These are phyloP conservation scores for Ectropis grisescens DNA, from an alignment of 1,140 invertebrate species.

Conservation along the genomic window DNA sequence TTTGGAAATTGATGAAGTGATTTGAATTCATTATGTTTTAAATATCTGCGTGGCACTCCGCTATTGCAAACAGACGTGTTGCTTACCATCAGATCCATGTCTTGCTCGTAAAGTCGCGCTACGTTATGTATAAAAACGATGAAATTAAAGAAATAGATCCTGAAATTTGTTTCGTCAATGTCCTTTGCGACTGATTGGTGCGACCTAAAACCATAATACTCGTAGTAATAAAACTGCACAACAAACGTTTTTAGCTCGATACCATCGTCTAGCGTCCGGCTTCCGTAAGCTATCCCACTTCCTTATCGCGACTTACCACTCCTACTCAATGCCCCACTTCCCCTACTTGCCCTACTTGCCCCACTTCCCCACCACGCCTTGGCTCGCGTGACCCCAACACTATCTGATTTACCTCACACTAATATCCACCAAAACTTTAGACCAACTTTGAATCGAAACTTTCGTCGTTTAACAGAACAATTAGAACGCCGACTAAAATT, in stretches of 20 bases:
- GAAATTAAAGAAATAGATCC: no score
- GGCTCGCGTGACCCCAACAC: constrained; percentile 11
- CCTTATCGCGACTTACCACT: constrained; percentile 21
- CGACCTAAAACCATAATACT: no score
- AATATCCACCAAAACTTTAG: constrained; percentile 3
- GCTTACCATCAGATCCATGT: no score
- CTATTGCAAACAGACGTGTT: no score
- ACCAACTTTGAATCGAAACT: constrained; percentile 15
- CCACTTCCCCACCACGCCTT: constrained; percentile 2
- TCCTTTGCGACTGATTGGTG: no score
- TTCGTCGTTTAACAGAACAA: constrained; percentile 18
- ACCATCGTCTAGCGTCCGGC: constrained; percentile 18
- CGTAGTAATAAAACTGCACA: no score
- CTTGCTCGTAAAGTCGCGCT: no score
- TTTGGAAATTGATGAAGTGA: no score
- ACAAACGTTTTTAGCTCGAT: constrained; percentile 21
- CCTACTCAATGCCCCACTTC: constrained; percentile 7
- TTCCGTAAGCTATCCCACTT: constrained; percentile 40
- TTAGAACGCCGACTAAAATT: constrained; percentile 11
- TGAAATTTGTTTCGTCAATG: no score
- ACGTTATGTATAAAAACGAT: no score
- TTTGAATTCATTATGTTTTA: no score
- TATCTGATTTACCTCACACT: constrained; percentile 14
- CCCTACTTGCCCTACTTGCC: constrained; percentile 23
- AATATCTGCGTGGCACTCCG: no score